Base-by-base conservation (phyloP, 2,113 vertebrate species). In the Psittacula cyanocephala region DNA sequence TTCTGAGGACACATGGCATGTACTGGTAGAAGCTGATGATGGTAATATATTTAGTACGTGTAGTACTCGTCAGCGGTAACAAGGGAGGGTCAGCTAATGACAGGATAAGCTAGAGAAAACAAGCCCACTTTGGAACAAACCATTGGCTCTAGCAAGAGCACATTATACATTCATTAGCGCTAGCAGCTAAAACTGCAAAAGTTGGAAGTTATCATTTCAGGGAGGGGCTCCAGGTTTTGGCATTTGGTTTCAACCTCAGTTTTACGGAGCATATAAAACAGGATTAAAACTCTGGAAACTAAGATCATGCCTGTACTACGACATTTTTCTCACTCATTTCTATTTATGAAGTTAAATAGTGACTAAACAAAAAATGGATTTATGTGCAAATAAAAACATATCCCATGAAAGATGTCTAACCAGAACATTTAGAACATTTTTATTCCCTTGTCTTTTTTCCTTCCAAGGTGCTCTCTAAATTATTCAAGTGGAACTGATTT, bases 81-180 rank as follows among this genome's bases (percentile, higher is more conserved):
- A 52, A 59, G 53, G n/a, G 43, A 81, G 16, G 35, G 37, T 8
- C 47, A 52, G 39, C 29, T n/a, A 31, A 55, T 3, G 46, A 24
- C 17, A 14, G 37, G 44, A 49, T 69, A 69, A 90, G 70, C 35
- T 24, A n/a, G 22, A 70, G 86, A 31, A 71, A 81, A 84, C 8
- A 81, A 52, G 17, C 7, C 14, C 57, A 47, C 31, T 63, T 53
- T 27, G 28, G 41, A 91, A 69, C 22, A 77, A 72, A 65, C 6
- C 2, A 6, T 55, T 82, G 76, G 24, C 43, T 53, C 76, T 77
- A 37, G 55, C 72, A 93, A 64, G 12, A 43, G 7, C 12, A 52
- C 0, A 0, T 69, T n/a, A 24, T 6, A 7, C 11, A 20, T 62
- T 80, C 27, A 44, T 62, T n/a, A 86, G 53, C 8, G 31, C 17